Evolutionary conservation across 2,113 vertebrate species (phyloP).

Genomic region (Anser cygnoides): DNA sequence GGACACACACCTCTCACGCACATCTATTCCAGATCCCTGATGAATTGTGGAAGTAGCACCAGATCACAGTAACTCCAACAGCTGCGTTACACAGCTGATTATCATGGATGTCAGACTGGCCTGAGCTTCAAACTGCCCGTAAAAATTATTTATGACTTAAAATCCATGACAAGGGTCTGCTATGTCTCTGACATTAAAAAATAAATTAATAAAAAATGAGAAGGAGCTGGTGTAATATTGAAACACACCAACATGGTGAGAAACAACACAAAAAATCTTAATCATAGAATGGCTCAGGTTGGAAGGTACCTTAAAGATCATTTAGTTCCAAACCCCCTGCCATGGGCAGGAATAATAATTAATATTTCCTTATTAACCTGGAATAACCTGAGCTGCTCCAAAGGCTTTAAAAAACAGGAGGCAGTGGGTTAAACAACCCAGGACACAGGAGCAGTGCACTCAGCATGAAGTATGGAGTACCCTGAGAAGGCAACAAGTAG

Average conservation of each 20-base stretch:
- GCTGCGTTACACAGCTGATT: not conserved
- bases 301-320: no score
- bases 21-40: not conserved
- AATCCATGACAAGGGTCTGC: not conserved
- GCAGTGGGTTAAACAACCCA: not conserved
- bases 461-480: not conserved
- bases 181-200: not conserved
- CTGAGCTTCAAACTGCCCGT: not conserved
- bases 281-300: no score
- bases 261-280: not conserved
- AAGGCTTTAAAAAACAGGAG: not conserved
- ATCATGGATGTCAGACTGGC: not conserved
- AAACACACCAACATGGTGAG: not conserved
- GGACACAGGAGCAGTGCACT: not conserved
- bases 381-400: not conserved
- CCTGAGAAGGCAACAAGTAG: not conserved
- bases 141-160: not conserved
- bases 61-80: not conserved
- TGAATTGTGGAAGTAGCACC: not conserved
- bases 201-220: not conserved
- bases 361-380: not conserved
- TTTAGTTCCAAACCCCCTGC: no score
- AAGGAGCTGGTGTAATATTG: not conserved
- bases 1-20: fast-evolving
- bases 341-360: no score